Evolutionary conservation across 1,140 invertebrate species (phyloP).

Genomic region (Hyphantria cunea): DNA sequence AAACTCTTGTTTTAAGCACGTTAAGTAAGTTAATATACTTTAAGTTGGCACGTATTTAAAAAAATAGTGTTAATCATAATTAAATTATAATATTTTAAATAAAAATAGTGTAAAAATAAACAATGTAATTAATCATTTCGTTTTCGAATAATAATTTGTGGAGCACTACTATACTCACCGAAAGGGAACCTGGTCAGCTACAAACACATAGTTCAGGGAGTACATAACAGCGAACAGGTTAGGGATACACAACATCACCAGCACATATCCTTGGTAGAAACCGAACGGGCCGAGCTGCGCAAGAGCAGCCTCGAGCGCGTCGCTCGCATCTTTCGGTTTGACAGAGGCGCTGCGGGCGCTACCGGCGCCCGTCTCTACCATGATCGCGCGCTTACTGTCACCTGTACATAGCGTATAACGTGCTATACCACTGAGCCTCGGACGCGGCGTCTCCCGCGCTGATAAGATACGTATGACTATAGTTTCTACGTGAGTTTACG

Average conservation of each 20-base stretch:
- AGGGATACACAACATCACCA: constrained; percentile 79
- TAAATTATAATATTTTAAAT: no score
- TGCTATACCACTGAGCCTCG: neutral
- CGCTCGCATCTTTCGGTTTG: constrained; percentile 23
- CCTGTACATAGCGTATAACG: neutral
- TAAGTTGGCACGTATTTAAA: no score
- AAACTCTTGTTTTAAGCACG: no score
- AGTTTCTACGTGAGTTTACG: no score
- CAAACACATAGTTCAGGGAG: constrained; percentile 81
- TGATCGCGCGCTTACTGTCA: constrained; percentile 2
- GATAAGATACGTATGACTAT: neutral
- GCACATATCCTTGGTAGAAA: constrained; percentile 79
- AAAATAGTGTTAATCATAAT: no score
- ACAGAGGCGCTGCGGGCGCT: constrained; percentile 1
- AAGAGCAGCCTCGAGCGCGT: constrained; percentile 55
- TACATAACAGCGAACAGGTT: constrained; percentile 80
- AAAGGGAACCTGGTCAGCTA: constrained; percentile 81
- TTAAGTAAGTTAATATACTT: no score
- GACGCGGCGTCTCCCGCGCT: constrained; percentile 1
- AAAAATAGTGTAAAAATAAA: no score
- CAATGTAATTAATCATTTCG: no score
- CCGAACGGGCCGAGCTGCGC: constrained; percentile 73
- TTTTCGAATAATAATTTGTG: no score
- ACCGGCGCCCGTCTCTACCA: constrained; percentile 6
- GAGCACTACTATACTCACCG: constrained; percentile 54